Conservation (phyloP, 2,797 vertebrate genomes). For the Micrastur ruficollis region DNA sequence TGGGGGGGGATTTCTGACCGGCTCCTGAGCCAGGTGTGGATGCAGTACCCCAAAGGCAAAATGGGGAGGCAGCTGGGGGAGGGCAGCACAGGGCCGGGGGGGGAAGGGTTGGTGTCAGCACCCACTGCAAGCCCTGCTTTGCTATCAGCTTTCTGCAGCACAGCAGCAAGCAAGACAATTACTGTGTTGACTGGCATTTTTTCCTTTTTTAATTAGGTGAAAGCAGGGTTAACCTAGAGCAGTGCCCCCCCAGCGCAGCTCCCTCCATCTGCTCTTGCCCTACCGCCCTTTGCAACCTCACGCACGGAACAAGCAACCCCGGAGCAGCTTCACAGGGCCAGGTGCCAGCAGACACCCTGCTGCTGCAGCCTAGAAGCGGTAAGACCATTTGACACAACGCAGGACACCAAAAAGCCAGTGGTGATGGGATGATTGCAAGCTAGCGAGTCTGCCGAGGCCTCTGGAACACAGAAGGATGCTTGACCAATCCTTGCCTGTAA, state of each 20-base stretch:
- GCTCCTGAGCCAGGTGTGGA: rapidly evolving
- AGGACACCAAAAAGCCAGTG: rapidly evolving
- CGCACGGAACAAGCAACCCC: background rate
- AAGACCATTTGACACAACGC: background rate
- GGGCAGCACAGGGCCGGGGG: background rate
- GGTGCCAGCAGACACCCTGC: background rate
- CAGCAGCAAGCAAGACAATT: background rate
- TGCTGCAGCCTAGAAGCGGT: background rate
- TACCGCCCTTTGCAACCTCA: rapidly evolving
- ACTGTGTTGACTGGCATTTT: background rate
- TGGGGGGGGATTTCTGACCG: background rate
- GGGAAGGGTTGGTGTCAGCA: background rate
- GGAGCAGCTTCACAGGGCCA: background rate
- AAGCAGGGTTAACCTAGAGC: background rate
- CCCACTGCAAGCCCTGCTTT: rapidly evolving
- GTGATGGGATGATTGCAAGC: background rate
- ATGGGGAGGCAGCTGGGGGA: background rate
- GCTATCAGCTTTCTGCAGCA: background rate
- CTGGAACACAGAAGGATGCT: background rate
- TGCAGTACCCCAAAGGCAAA: background rate
- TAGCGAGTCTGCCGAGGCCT: background rate
- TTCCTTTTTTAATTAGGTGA: background rate
- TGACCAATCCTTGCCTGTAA: background rate
- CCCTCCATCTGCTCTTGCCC: background rate
- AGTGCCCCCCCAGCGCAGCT: background rate